Base-by-base conservation (phyloP, 2,797 vertebrate genomes). In the Pagetopsis macropterus region DNA sequence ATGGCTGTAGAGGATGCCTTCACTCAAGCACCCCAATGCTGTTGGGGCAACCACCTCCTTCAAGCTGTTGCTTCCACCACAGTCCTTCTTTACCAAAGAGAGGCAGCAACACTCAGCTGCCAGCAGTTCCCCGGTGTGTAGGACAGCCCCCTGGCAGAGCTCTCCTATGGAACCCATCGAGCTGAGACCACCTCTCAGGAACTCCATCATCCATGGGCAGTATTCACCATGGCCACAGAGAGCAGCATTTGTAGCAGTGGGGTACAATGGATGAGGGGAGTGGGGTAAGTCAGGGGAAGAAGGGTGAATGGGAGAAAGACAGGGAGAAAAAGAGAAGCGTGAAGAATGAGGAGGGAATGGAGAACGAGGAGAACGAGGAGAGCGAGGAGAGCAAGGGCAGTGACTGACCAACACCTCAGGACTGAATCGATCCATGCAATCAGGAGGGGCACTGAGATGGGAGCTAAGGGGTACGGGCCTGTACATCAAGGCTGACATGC, bases 161-260 rank as follows among this genome's bases (percentile, higher is more conserved):
- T 90, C 85, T n/a, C 65, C 72, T 2, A 87, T 33, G 27, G 87
- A 88, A 12, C 79, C 78, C 51, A 81, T 76, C 71, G 48, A 75
- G 21, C 54, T 72, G 10, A 81, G 64, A 19, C 76, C 79, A 46
- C 80, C 85, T 70, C 65, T 78, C 43, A 89, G 59, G 70, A 91
- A 72, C 57, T 65, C 73, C 62, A 65, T 72, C 84, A 88, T 85
- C 86, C 90, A 91, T 2, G 70, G 68, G 71, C 90, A 91, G 59
- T 66, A 76, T 2, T 85, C 88, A 16, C 65, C 78, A 0, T 40
- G 65, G 19, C 81, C 80, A 66, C 89, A 91, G 45, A 60, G 68
- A 4, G 37, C 41, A 0, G 17, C 16, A 21, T 73, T 82, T 16
- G 50, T 13, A 16, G 60, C 16, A 8, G 57, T 46, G 12, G 70